Percentiles rank a stretch among this genome's conserved stretches.
Conservation (phyloP, 2,113 vertebrate genomes). For the Xenus cinereus region DNA sequence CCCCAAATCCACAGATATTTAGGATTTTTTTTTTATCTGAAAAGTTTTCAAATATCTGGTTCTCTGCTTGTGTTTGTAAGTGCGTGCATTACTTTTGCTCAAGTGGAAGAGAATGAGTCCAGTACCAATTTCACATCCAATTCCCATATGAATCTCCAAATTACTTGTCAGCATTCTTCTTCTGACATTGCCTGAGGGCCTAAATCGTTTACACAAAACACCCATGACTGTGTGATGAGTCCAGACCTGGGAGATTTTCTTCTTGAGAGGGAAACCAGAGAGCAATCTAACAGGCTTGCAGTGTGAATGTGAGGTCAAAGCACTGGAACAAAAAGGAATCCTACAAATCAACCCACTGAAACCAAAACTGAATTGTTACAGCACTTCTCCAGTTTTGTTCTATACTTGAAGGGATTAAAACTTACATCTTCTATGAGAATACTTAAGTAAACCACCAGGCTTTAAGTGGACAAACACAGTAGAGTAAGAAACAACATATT, state of each 20-base stretch:
- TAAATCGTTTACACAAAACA: not conserved
- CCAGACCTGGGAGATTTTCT: not conserved
- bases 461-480: not conserved
- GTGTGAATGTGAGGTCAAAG: not conserved
- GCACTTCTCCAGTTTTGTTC: not conserved
- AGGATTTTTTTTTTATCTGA: not conserved
- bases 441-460: not conserved
- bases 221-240: not conserved
- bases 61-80: not conserved
- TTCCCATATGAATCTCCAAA: not conserved
- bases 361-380: not conserved
- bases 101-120: not conserved
- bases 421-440: not conserved
- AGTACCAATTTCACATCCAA: not conserved
- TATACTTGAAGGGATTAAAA: not conserved
- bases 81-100: not conserved
- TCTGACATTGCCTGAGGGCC: not conserved
- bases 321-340: not conserved
- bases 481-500: not conserved
- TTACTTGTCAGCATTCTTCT: not conserved
- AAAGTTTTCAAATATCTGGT: not conserved
- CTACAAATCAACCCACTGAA: not conserved
- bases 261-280: not conserved
- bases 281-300: not conserved
- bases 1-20: not conserved